phyloP scores from a whole-genome alignment of 2,797 vertebrate species.

The Rhadinocentrus ornatus region DNA sequence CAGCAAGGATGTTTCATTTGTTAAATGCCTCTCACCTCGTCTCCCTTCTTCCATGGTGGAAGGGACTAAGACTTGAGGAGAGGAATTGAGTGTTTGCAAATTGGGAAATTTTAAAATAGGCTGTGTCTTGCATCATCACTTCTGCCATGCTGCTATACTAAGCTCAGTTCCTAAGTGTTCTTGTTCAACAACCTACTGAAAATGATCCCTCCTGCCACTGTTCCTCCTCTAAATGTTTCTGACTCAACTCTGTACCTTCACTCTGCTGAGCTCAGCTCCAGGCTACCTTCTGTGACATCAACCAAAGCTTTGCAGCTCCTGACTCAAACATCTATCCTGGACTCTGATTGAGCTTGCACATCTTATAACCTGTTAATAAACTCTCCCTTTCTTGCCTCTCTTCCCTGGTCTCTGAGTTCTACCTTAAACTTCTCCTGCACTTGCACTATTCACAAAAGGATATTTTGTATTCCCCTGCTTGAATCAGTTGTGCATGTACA shows the following conservation, averaged over 20 bases:
- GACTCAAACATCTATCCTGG: neutral
- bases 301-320: neutral
- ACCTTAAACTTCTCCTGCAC: neutral
- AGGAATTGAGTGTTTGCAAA: neutral
- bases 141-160: neutral
- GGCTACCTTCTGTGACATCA: neutral
- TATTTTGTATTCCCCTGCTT: neutral
- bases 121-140: neutral
- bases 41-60: neutral
- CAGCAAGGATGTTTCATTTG: neutral
- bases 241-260: neutral
- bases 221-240: neutral
- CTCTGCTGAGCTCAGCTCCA: neutral
- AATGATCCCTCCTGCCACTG: neutral
- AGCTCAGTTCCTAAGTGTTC: neutral
- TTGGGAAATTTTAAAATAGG: neutral
- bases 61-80: neutral
- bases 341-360: neutral
- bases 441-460: too few species aligned
- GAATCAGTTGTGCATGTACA: neutral
- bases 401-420: neutral
- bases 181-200: neutral
- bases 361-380: neutral
- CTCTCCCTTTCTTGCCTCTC: neutral
- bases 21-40: neutral